These are phyloP conservation scores for Gallinago nigripennis DNA, from an alignment of 2,797 vertebrate genomes.

Conservation along the genomic window DNA sequence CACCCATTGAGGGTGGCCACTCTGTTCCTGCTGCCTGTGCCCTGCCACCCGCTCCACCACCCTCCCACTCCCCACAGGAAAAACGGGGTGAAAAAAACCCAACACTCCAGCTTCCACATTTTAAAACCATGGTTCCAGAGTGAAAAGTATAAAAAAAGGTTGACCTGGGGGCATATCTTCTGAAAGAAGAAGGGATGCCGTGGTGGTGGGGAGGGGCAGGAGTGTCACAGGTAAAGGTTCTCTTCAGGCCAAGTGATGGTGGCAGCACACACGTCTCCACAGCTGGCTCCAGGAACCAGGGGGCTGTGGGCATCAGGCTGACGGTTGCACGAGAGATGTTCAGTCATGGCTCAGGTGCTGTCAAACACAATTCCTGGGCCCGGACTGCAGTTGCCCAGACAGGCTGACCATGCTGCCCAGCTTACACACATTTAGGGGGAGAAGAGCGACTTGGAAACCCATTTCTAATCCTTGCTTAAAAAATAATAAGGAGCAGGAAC, in stretches of 20 bases:
- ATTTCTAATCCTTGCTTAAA: not conserved
- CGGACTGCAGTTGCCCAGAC: rapidly evolving
- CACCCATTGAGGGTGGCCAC: not conserved
- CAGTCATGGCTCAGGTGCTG: too few species aligned
- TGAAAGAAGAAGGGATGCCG: not conserved
- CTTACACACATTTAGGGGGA: rapidly evolving
- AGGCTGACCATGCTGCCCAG: rapidly evolving
- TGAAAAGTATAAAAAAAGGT: not conserved
- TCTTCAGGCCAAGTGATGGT: rapidly evolving
- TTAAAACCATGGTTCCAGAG: not conserved
- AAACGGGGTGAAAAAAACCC: not conserved
- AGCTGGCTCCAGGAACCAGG: not conserved
- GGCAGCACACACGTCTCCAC: rapidly evolving
- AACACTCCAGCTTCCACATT: not conserved
- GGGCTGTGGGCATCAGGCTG: not conserved
- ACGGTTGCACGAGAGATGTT: rapidly evolving
- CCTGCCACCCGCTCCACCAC: rapidly evolving
- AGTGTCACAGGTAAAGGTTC: not conserved
- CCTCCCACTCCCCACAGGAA: not conserved
- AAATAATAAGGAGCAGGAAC: too few species aligned
- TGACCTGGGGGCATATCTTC: not conserved
- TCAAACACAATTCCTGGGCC: not conserved
- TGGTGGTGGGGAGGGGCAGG: rapidly evolving
- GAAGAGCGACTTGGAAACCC: not conserved
- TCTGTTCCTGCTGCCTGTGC: rapidly evolving